These are phyloP conservation scores for Phasia obesa DNA, from an alignment of 2,888 invertebrate species.

Conservation along the genomic window DNA sequence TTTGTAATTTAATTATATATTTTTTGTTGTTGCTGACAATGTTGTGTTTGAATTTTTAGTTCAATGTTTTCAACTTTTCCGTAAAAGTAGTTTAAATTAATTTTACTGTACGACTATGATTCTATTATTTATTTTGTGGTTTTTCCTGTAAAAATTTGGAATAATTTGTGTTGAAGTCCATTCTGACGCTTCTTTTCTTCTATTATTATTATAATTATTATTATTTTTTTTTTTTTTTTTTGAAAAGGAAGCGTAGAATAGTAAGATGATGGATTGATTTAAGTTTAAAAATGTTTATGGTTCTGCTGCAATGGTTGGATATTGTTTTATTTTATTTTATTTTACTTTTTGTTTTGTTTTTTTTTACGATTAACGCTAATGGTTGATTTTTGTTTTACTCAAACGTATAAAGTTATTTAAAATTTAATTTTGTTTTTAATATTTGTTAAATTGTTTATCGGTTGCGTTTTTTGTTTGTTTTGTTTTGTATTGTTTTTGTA, in stretches of 20 bases:
- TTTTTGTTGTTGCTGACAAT: conserved; percentile 37
- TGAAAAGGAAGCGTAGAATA: conserved; percentile 30
- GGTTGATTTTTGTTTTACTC: conserved; percentile 73
- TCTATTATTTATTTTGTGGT: conserved; percentile 28
- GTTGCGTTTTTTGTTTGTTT: conserved; percentile 38
- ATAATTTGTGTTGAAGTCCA: conserved; percentile 45
- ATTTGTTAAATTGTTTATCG: conserved; percentile 65
- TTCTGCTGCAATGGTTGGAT: conserved; percentile 57
- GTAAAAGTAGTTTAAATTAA: conserved; percentile 62
- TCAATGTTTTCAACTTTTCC: conserved; percentile 73
- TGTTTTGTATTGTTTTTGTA: conserved; percentile 53
- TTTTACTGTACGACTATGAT: conserved; percentile 62
- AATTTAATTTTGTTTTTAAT: conserved; percentile 69
- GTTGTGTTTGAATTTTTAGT: conserved; percentile 25
- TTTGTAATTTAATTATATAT: conserved; percentile 54
- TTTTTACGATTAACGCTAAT: conserved; percentile 69
- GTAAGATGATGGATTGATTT: conserved; percentile 46
- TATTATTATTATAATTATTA: neutral
- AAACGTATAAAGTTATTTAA: conserved; percentile 76
- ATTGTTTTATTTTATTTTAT: conserved; percentile 48
- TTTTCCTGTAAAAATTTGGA: conserved; percentile 57
- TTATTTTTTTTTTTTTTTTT: conserved; percentile 15
- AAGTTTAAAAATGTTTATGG: conserved; percentile 58
- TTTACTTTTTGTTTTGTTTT: conserved; percentile 43
- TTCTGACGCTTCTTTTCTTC: conserved; percentile 30